Conservation (phyloP, 2,797 vertebrate species). For the Loris lydekkerianus region DNA sequence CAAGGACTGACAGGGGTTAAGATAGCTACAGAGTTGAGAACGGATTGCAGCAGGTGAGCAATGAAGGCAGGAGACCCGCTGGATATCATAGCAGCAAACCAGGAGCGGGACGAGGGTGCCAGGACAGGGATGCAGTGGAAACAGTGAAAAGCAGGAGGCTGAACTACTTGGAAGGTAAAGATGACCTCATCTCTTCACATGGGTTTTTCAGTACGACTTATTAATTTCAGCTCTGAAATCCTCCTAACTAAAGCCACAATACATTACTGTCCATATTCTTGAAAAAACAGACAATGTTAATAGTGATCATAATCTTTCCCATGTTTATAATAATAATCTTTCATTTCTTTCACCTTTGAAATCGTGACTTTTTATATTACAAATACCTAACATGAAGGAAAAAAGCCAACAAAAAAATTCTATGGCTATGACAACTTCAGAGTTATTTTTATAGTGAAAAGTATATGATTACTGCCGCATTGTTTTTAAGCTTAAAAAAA, state of each 20-base stretch:
- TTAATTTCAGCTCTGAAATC: background rate
- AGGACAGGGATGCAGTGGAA: accelerated
- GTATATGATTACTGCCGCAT: background rate
- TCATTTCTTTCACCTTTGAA: background rate
- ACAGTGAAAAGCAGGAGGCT: accelerated
- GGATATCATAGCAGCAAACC: accelerated
- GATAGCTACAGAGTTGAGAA: background rate
- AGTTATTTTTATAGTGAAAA: background rate
- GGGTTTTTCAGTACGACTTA: background rate
- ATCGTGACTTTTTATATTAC: background rate
- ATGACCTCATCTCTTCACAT: background rate
- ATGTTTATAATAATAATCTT: background rate
- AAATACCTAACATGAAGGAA: background rate
- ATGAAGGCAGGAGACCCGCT: background rate
- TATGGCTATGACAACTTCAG: background rate
- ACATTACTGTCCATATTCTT: background rate
- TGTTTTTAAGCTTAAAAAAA: constrained; percentile 17
- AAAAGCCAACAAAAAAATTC: background rate
- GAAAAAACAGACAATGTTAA: background rate
- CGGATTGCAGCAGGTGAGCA: background rate
- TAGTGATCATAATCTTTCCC: background rate
- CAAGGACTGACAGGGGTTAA: background rate
- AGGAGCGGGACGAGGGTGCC: background rate
- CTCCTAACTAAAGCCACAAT: background rate
- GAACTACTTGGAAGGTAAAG: background rate